Conservation (phyloP, 2,113 vertebrate species). For the Dasyprocta punctata region DNA sequence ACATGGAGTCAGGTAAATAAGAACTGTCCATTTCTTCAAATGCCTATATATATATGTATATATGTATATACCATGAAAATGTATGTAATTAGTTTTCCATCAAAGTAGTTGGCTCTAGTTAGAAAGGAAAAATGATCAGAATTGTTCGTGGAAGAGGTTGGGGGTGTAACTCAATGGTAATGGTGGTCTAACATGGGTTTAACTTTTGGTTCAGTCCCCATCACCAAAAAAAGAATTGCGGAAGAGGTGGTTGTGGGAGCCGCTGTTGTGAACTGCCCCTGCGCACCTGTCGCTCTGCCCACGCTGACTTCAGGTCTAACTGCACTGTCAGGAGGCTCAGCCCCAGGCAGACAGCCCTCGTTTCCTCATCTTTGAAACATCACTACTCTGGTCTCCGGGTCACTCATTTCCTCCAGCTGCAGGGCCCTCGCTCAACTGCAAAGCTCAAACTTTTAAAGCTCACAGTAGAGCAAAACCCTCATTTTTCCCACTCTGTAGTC, state of each 20-base stretch:
- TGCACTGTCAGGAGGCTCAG: not conserved
- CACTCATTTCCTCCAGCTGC: not conserved
- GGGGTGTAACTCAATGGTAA: not conserved
- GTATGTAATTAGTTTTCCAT: not conserved
- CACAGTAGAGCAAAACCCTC: not conserved
- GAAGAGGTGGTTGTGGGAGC: not conserved
- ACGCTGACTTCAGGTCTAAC: fast-evolving
- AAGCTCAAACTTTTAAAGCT: not conserved
- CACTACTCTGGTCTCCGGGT: not conserved
- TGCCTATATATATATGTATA: too few species aligned
- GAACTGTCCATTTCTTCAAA: not conserved
- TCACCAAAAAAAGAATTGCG: not conserved
- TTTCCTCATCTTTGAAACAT: not conserved
- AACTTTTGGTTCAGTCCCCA: not conserved
- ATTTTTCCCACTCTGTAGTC: not conserved
- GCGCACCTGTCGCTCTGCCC: not conserved
- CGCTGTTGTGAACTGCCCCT: not conserved
- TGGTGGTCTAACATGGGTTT: not conserved
- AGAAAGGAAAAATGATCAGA: not conserved
- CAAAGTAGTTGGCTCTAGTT: not conserved
- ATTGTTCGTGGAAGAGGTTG: not conserved
- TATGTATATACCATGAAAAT: too few species aligned
- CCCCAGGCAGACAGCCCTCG: not conserved
- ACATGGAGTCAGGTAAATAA: not conserved
- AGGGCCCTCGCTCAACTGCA: not conserved